Base-by-base conservation (phyloP, 2,888 invertebrate genomes). In the Zaprionus obscuricornis region DNA sequence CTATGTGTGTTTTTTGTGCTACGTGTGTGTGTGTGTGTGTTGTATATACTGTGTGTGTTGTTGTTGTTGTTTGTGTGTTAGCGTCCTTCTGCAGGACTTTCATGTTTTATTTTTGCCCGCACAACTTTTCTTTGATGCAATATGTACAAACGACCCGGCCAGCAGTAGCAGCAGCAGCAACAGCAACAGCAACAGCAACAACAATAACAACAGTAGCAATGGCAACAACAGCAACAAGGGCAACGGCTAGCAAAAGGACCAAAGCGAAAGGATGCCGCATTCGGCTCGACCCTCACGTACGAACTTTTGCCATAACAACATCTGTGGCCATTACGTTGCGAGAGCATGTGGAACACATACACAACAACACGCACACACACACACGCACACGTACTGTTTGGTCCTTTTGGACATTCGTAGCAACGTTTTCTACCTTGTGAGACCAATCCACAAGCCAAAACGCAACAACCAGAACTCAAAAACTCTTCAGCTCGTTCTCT, bases 291-390 rank as follows among this genome's bases (percentile, higher is more conserved):
- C 82, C 85, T 82, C 83, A 83, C 86, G 82, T 86, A 82, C 70
- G 66, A 81, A 81, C 85, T 81, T 83, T 84, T 76, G 76, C 85
- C 74, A 82, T 86, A 85, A 85, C 81, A 86, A 84, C 85, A 83
- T 85, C 85, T 85, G 79, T 82, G 83, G 85, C 83, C 86, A 84
- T 84, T 81, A 81, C 84, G 66, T 49, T 64, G 70, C 68, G 59
- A 68, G 59, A 66, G 64, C 71, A 78, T 83, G 73, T 83, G 77
- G 57, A 46, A 49, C 66, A 26, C 40, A 63, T 45, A 55, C 62
- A 60, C 33, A 60, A 18, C 56, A 36, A 52, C 45, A 46, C 22
- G 51, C 26, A 43, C 24, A 49, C 16, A 39, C 34, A 22, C 20
- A 31, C 8, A 46, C n/a, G 49, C 33, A 22, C 16, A 45, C 10